Conservation (phyloP, 2,888 invertebrate genomes). For the Noctua fimbriata region DNA sequence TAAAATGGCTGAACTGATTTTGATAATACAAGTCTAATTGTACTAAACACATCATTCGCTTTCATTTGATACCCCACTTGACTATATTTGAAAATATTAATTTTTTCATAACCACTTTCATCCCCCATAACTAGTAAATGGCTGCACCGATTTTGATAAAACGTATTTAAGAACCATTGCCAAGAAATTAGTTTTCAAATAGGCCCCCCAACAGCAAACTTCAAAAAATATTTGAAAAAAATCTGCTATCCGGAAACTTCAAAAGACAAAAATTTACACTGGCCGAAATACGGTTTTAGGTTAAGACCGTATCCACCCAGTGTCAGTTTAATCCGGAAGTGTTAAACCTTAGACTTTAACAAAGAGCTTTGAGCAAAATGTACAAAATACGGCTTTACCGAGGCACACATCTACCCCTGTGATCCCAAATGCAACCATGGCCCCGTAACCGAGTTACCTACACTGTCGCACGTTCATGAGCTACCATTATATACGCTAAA, state of each 20-base stretch:
- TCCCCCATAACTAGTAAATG: no score
- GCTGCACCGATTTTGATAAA: no score
- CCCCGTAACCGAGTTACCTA: constrained; percentile 55
- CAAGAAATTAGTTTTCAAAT: no score
- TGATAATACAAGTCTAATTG: no score
- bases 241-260: not conserved
- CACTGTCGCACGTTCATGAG: constrained; percentile 36
- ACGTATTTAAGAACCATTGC: no score
- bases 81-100: no score
- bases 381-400: constrained; percentile 43
- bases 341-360: constrained; percentile 37
- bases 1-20: no score
- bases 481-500: constrained; percentile 18
- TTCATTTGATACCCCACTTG: no score
- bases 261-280: not conserved
- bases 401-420: constrained; percentile 48
- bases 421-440: constrained; percentile 59
- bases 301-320: not conserved
- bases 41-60: no score
- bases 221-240: not conserved
- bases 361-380: constrained; percentile 43
- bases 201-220: not conserved
- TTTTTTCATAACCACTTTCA: no score
- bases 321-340: constrained; percentile 30
- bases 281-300: not conserved